Percentiles rank a stretch among this genome's conserved stretches.
Evolutionary conservation across 2,797 vertebrate genomes (phyloP).

Genomic region (Momotus momota): DNA sequence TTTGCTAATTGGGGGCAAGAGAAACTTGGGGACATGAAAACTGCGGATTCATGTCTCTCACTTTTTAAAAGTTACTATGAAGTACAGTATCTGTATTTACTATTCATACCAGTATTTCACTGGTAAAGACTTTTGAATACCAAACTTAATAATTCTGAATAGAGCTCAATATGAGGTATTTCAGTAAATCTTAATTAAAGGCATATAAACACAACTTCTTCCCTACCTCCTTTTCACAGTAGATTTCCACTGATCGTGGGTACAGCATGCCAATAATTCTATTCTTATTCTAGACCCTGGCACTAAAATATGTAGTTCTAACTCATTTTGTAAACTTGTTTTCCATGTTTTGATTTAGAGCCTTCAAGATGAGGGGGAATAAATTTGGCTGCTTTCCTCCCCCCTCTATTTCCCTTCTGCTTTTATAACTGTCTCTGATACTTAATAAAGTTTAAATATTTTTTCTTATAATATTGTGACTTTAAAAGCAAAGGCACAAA

Average conservation of each 20-base stretch:
- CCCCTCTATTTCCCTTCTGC: neutral
- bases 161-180: conserved; percentile 21
- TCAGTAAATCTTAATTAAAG: conserved; percentile 59
- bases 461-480: conserved; percentile 81
- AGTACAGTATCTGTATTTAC: conserved; percentile 68
- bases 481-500: conserved; percentile 75
- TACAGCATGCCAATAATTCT: neutral
- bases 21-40: conserved; percentile 44
- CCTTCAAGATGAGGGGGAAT: neutral
- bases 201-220: conserved; percentile 8
- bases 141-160: conserved; percentile 32
- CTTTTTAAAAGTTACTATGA: conserved; percentile 27
- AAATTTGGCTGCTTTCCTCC: neutral
- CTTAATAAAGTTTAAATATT: conserved; percentile 78
- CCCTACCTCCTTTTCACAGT: conserved; percentile 26
- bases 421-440: conserved; percentile 27
- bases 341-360: conserved; percentile 28
- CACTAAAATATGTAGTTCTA: neutral
- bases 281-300: conserved; percentile 28
- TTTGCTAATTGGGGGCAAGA: conserved; percentile 36
- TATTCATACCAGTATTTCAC: conserved; percentile 62
- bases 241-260: conserved; percentile 41
- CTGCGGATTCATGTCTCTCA: conserved; percentile 34
- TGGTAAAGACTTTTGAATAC: conserved; percentile 44
- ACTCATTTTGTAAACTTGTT: conserved; percentile 8